A percentile compares a stretch with the other conserved stretches of the same genome.
These are phyloP conservation scores for Tangachromis dhanisi DNA, from an alignment of 2,113 vertebrate genomes.

Conservation along the genomic window DNA sequence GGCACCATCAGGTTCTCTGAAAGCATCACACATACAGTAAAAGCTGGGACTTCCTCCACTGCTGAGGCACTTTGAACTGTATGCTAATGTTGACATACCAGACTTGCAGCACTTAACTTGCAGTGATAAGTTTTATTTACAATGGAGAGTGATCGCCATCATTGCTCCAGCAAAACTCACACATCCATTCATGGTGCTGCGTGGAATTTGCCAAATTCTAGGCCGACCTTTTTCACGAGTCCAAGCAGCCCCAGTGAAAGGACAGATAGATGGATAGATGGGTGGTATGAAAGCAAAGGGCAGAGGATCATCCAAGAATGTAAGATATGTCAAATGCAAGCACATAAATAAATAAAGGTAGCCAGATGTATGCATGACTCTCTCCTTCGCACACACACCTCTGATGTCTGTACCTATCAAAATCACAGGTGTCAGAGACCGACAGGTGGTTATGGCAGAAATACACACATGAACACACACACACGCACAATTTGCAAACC, in stretches of 20 bases:
- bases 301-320: slow-evolving; percentile 27
- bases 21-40: not conserved
- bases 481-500: not conserved
- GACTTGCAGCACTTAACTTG: not conserved
- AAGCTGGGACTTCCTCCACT: not conserved
- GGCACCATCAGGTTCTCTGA: slow-evolving; percentile 7
- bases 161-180: not conserved
- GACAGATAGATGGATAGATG: not conserved
- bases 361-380: not conserved
- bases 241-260: not conserved
- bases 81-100: slow-evolving; percentile 40
- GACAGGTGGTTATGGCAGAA: slow-evolving; percentile 35
- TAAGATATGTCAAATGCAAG: slow-evolving; percentile 12
- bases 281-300: not conserved
- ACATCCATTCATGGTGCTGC: not conserved
- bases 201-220: slow-evolving; percentile 49
- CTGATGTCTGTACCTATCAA: not conserved
- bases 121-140: not conserved
- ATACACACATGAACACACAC: not conserved
- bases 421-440: not conserved
- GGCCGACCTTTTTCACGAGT: slow-evolving; percentile 28
- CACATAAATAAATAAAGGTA: not conserved
- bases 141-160: not conserved
- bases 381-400: not conserved
- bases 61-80: slow-evolving; percentile 22